Base-by-base conservation (phyloP, 2,888 invertebrate species). In the Lasioglossum malachurum region DNA sequence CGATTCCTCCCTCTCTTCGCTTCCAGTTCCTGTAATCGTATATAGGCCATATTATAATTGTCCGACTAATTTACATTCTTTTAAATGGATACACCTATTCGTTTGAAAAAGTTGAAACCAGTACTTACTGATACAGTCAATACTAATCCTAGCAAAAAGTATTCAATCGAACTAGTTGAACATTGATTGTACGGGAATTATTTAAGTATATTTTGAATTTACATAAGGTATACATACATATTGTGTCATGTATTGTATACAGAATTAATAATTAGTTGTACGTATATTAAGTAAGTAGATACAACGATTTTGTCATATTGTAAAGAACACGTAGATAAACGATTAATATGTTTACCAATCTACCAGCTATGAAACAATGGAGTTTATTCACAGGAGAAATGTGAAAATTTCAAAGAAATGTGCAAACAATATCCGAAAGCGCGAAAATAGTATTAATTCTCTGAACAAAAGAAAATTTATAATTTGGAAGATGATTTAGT, bases 1-100 rank as follows among this genome's bases (percentile, higher is more conserved):
- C 83, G 94, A 87, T 86, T 95, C 95, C 80, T 95, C 95, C 67
- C 94, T 94, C 85, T 94, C 95, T 69, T 94, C 95, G 83, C 91
- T 94, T 82, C 92, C 93, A 53, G 90, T 91, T 81, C 90, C 91
- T 91, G 35, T 12, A 67, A 79, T 41, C 4, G 78, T 35, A 71
- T 31, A 73, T 14, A 46, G 41, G 14, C 27, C 14, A 57, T 57
- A 12, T 57, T 69, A 27, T 71, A 49, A 53, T 23, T 23, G 4
- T 38, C 67, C 38, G 23, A 23, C 38, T 23, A 38, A 35, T 35
- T 38, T 10, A 69, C 23, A 69, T 69, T 38, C 38, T 35, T 31
- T 19, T 0, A 19, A 35, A 69, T 23, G 35, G 23, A 23, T 23
- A 35, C 67, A 69, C 35, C 67, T 69, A 35, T 10, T 69, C 35